Evolutionary conservation across 1,140 invertebrate genomes (phyloP).

Genomic region (Polypedilum vanderplanki): DNA sequence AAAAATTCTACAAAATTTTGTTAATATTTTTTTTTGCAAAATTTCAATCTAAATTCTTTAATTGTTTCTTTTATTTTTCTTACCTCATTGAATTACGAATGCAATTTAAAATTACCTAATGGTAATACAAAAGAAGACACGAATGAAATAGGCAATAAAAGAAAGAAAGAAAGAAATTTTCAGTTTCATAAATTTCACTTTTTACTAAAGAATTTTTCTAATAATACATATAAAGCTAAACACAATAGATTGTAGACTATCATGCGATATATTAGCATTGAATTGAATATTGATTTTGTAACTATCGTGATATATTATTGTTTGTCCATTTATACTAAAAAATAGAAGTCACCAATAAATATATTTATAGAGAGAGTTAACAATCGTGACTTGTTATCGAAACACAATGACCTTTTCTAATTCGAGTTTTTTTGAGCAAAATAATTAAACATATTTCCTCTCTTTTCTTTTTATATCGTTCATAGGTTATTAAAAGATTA

Average conservation of each 20-base stretch:
- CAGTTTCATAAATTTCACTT: slow-evolving; percentile 24
- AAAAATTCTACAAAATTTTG: no score
- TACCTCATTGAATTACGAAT: no score
- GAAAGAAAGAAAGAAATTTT: not conserved
- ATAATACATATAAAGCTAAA: no score
- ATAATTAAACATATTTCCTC: slow-evolving; percentile 29
- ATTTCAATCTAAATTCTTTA: no score
- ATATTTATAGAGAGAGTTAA: not conserved
- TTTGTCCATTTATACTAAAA: no score
- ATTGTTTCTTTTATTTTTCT: no score
- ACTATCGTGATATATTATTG: not conserved
- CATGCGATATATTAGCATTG: not conserved
- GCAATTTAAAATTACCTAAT: no score
- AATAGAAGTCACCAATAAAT: not conserved
- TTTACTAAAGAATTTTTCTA: not conserved
- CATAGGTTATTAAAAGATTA: slow-evolving; percentile 81
- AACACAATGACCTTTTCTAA: slow-evolving; percentile 2
- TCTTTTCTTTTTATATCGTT: slow-evolving; percentile 44
- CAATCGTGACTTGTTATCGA: slow-evolving; percentile 11
- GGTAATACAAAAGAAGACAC: no score
- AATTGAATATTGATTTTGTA: slow-evolving; percentile 19
- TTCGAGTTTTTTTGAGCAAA: no score
- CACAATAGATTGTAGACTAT: not conserved
- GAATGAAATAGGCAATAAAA: not conserved
- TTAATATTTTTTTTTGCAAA: no score